These are phyloP conservation scores for Brienomyrus brachyistius DNA, from an alignment of 2,113 vertebrate species.

Conservation along the genomic window DNA sequence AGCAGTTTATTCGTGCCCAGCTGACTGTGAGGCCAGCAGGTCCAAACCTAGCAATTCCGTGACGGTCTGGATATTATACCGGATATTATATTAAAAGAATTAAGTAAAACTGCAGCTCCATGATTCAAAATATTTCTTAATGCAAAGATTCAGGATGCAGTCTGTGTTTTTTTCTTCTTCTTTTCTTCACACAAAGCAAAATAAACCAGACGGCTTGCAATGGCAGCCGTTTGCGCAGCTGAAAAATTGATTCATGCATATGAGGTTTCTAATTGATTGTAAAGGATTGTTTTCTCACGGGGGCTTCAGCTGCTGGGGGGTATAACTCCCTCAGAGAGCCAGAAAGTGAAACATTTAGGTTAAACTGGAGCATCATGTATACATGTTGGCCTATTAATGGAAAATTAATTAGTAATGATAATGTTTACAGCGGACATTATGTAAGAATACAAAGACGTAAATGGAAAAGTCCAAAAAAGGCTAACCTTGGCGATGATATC, in stretches of 20 bases:
- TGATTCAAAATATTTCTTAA: background rate
- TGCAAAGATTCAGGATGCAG: background rate
- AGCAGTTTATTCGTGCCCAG: background rate
- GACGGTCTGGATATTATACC: background rate
- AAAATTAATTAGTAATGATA: background rate
- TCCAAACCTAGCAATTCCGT: background rate
- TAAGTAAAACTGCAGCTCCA: background rate
- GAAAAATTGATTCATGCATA: background rate
- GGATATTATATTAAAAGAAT: background rate
- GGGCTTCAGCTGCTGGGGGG: background rate
- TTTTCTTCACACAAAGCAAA: background rate
- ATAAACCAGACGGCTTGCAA: background rate
- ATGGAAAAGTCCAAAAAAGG: background rate
- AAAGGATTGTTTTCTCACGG: background rate
- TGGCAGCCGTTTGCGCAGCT: background rate
- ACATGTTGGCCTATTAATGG: background rate
- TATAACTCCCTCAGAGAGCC: background rate
- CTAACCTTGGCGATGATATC: background rate
- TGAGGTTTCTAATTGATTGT: background rate
- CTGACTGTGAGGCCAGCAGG: background rate
- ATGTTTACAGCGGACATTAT: background rate
- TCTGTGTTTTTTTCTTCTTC: background rate
- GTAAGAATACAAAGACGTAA: background rate
- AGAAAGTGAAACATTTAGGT: background rate
- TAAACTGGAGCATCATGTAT: background rate